Evolutionary conservation across 2,113 vertebrate genomes (phyloP).

Genomic region (Aspiorhynchus laticeps): DNA sequence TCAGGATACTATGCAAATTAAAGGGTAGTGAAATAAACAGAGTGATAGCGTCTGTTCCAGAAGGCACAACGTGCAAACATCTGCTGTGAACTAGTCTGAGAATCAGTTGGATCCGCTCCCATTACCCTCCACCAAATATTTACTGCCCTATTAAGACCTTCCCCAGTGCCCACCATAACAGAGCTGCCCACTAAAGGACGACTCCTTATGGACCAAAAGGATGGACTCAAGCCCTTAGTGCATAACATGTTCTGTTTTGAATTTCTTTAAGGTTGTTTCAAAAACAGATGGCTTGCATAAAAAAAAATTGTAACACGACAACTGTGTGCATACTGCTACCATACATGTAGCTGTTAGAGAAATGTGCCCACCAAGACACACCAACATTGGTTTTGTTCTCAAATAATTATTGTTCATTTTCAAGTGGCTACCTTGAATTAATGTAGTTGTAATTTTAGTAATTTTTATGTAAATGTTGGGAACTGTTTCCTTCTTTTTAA

Average conservation of each 20-base stretch:
- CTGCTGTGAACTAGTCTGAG: constrained; percentile 62
- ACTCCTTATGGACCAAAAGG: background rate
- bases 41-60: constrained; percentile 52
- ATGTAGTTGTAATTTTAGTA: background rate
- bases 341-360: background rate
- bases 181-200: constrained; percentile 19
- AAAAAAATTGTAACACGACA: background rate
- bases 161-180: constrained; percentile 2
- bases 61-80: constrained; percentile 58
- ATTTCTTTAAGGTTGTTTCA: background rate
- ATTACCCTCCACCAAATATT: constrained; percentile 41
- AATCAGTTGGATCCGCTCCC: constrained; percentile 61
- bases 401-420: background rate
- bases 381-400: background rate
- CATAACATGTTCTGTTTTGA: constrained; percentile 26
- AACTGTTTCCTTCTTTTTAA: background rate
- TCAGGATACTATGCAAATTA: constrained; percentile 68
- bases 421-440: background rate
- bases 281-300: constrained; percentile 1
- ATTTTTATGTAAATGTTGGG: background rate
- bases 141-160: constrained; percentile 38
- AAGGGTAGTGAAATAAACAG: constrained; percentile 63
- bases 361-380: background rate
- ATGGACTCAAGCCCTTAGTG: constrained; percentile 17
- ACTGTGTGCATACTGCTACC: background rate